Evolutionary conservation across 2,888 invertebrate genomes (phyloP).

Genomic region (Lepidocyrtoides sp.): DNA sequence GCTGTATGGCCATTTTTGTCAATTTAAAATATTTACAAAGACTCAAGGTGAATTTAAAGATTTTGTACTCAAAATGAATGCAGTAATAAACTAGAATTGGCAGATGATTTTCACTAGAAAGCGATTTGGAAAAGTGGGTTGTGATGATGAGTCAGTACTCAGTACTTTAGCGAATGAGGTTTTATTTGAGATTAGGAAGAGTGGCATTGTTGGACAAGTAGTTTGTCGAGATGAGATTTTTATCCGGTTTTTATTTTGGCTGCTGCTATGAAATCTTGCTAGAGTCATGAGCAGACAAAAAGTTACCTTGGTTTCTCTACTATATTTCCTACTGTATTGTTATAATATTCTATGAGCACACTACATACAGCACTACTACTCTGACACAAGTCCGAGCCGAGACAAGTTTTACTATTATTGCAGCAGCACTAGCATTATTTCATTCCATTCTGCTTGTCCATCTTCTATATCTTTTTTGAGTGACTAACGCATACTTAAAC

Average conservation of each 20-base stretch:
- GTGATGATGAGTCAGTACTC: too few species aligned
- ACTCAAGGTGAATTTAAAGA: too few species aligned
- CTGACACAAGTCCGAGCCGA: conserved; percentile 17
- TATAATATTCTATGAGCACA: background rate
- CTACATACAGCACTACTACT: background rate
- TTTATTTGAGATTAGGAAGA: background rate
- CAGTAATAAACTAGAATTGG: too few species aligned
- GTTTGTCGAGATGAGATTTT: background rate
- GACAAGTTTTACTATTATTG: conserved; percentile 36
- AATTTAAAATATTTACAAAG: too few species aligned
- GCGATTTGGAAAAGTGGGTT: too few species aligned
- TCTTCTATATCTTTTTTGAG: conserved; percentile 16
- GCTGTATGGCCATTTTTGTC: too few species aligned
- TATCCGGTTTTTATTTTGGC: background rate
- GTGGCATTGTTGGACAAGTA: background rate
- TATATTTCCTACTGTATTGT: background rate
- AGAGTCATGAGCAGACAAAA: background rate
- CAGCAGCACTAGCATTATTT: conserved; percentile 27
- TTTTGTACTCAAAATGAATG: too few species aligned
- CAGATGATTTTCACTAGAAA: too few species aligned
- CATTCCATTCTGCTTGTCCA: conserved; percentile 32
- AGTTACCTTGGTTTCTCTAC: background rate
- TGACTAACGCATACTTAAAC: conserved; percentile 45
- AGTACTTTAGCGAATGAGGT: background rate
- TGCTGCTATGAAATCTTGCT: background rate